Conservation (phyloP, 2,888 invertebrate species). For the Diadegma fenestrale region DNA sequence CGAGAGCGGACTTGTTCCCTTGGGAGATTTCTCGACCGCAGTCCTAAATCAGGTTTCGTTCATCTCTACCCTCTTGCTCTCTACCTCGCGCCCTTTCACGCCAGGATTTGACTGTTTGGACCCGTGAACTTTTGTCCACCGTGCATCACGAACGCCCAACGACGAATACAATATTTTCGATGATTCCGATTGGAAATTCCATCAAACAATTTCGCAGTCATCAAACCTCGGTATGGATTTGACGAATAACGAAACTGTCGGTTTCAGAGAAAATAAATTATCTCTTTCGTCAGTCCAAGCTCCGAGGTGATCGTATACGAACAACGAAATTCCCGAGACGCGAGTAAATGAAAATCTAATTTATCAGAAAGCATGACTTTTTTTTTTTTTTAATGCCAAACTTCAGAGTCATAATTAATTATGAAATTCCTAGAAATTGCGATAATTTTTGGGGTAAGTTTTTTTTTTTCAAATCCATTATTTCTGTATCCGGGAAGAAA, state of each 20-base stretch:
- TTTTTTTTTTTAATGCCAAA: too few relatives aligned
- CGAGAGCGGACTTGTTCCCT: conserved; percentile 76
- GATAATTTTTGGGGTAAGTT: neutral
- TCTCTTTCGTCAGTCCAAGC: too few relatives aligned
- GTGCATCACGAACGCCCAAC: conserved; percentile 69
- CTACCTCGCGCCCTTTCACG: conserved; percentile 59
- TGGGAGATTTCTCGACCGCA: conserved; percentile 83
- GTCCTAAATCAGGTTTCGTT: conserved; percentile 84
- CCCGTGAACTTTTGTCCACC: conserved; percentile 63
- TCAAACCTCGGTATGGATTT: too few relatives aligned
- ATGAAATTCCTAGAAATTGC: neutral
- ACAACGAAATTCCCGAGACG: too few relatives aligned
- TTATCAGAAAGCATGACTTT: too few relatives aligned
- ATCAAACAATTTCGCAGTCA: neutral
- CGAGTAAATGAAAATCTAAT: too few relatives aligned
- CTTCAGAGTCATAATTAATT: too few relatives aligned
- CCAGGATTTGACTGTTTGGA: conserved; percentile 61
- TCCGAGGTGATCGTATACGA: too few relatives aligned
- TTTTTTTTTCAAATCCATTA: conserved; percentile 2
- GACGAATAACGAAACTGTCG: too few relatives aligned
- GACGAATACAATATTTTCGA: conserved; percentile 62
- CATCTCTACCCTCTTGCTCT: conserved; percentile 75
- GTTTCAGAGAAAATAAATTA: too few relatives aligned
- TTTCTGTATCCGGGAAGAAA: neutral
- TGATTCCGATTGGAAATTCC: neutral